Evolutionary conservation across 2,797 vertebrate genomes (phyloP).

Genomic region (Sebastes kiyomatsui): DNA sequence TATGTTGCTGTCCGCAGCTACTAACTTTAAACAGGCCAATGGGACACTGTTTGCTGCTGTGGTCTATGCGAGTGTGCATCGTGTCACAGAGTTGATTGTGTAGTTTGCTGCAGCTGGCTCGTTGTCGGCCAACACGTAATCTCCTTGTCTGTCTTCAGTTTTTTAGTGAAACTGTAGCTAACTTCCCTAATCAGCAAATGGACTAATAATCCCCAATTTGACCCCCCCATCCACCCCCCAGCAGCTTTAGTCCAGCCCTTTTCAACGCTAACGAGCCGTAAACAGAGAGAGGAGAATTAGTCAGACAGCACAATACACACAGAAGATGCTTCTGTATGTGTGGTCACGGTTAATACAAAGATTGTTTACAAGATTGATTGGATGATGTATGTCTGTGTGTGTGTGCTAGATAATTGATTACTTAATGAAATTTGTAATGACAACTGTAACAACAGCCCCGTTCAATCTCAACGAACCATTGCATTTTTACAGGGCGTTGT

Average conservation of each 20-base stretch:
- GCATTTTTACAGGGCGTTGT: background rate
- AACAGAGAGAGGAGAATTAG: conserved; percentile 32
- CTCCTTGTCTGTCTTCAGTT: background rate
- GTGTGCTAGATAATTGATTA: background rate
- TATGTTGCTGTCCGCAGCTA: background rate
- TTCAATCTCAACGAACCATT: background rate
- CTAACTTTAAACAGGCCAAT: background rate
- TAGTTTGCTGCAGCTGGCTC: background rate
- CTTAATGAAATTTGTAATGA: background rate
- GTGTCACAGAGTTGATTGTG: background rate
- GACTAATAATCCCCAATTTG: conserved; percentile 43
- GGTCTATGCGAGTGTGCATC: background rate
- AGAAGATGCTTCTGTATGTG: background rate
- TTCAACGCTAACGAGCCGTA: conserved; percentile 41
- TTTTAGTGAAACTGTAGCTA: conserved; percentile 14
- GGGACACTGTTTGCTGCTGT: background rate
- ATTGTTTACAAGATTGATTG: background rate
- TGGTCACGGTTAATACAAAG: background rate
- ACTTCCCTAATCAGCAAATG: conserved; percentile 47
- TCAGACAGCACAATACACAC: conserved; percentile 9
- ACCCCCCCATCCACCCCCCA: background rate
- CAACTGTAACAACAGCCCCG: background rate
- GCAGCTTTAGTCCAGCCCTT: conserved; percentile 10
- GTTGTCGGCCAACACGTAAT: background rate
- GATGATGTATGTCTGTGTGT: background rate